A percentile compares a stretch with the other conserved stretches of the same genome.
These are phyloP conservation scores for Craseonycteris thonglongyai DNA, from an alignment of 2,113 vertebrate species.

Conservation along the genomic window DNA sequence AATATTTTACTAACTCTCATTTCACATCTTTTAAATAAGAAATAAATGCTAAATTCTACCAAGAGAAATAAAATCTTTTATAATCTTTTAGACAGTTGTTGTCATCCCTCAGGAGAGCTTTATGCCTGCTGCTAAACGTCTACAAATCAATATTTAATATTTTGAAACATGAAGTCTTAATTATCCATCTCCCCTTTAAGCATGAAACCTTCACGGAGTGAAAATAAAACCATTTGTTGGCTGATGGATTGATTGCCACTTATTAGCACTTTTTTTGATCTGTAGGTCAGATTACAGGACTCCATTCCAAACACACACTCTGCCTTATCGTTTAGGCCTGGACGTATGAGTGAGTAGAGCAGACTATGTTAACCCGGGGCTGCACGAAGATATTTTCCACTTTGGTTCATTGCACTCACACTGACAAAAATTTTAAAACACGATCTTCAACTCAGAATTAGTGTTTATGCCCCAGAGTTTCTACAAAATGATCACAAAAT, in stretches of 20 bases:
- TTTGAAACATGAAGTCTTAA: slow-evolving; percentile 82
- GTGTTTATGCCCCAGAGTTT: background rate
- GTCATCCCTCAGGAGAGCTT: slow-evolving; percentile 77
- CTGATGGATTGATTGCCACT: slow-evolving; percentile 70
- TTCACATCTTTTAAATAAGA: slow-evolving; percentile 79
- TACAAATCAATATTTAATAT: slow-evolving; percentile 84
- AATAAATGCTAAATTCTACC: slow-evolving; percentile 75
- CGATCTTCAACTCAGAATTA: background rate
- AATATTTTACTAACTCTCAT: slow-evolving; percentile 69
- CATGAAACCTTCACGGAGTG: slow-evolving; percentile 66
- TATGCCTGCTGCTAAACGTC: slow-evolving; percentile 77
- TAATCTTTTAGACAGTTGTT: slow-evolving; percentile 78
- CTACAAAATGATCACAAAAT: background rate
- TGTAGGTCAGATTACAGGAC: slow-evolving; percentile 61
- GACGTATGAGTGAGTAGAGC: background rate
- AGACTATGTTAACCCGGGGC: background rate
- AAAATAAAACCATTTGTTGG: slow-evolving; percentile 66
- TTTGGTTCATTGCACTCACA: background rate
- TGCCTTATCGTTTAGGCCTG: slow-evolving; percentile 4
- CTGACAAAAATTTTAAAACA: slow-evolving; percentile 8
- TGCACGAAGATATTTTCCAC: background rate
- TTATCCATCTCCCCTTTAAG: slow-evolving; percentile 77
- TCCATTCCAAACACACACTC: slow-evolving; percentile 19
- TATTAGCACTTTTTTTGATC: slow-evolving; percentile 70
- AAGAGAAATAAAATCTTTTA: slow-evolving; percentile 77